Evolutionary conservation across 1,140 invertebrate genomes (phyloP), one percentile per base, ranked within the genome.

Genomic region (Drosophila yakuba): DNA sequence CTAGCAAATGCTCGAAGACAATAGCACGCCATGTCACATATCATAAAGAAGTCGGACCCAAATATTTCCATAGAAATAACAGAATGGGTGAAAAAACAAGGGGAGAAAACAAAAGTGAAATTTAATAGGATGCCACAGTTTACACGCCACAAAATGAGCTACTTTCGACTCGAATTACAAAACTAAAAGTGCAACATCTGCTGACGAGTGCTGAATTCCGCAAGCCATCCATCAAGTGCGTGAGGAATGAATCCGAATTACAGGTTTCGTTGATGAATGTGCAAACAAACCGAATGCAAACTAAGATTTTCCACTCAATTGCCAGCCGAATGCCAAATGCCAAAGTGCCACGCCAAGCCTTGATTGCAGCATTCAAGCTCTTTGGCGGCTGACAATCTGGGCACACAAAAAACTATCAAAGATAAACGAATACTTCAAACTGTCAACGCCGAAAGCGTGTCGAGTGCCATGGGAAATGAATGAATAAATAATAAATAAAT

Each of bases 91-190:
- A 39, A 48, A 52, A 60, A 58, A 58, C 36, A 23, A 4, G 25
- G 25, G 41, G 36, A 51, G 45, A 48, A 68, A 59, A 71, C 67
- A 83, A 86, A 83, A 88, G 83, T 83, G 84, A 88, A 88, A 88
- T 72, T 83, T 69, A 77, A 88, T 74, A 66, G 76, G 59, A 20
- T 72, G 81, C 66, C 58, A 77, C 43, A 73, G 75, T 72, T 82
- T 79, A 82, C 79, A 88, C 75, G 71, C 78, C 68, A 61, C 75
- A 73, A 44, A 62, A 36, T n/a, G 12, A 50, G 50, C 54, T 47
- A 76, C 64, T 80, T 88, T 89, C 61, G 71, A 88, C 75, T 86
- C 61, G 72, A 77, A 71, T 82, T 82, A 80, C 83, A 72, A 57
- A 72, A 74, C 56, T 51, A 48, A 69, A 58, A 50, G 63, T 83